Evolutionary conservation across 2,797 vertebrate genomes (phyloP).

Genomic region (Labeo calbasu): DNA sequence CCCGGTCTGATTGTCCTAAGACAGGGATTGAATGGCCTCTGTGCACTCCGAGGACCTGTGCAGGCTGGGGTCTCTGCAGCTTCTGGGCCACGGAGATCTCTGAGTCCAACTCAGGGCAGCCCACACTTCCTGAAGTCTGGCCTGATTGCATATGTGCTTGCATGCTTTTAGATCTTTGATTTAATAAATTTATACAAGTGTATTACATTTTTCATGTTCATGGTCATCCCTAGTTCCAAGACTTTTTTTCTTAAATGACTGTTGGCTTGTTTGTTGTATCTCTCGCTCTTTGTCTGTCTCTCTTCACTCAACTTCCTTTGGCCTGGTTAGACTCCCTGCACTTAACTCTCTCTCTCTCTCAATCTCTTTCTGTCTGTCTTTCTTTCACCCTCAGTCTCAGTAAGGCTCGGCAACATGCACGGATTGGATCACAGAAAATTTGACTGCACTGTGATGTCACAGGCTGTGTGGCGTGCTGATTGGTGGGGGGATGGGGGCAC

Average conservation of each 20-base stretch:
- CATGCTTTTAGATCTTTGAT: background rate
- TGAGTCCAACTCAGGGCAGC: conserved; percentile 6
- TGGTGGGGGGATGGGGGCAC: conserved; percentile 65
- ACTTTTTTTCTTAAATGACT: background rate
- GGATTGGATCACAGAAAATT: conserved; percentile 78
- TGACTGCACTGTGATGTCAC: conserved; percentile 80
- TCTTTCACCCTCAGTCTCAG: conserved; percentile 55
- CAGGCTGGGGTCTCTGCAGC: conserved; percentile 20
- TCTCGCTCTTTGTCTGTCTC: conserved; percentile 37
- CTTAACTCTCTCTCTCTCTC: conserved; percentile 40
- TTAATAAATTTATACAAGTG: background rate
- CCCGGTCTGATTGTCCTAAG: conserved; percentile 55
- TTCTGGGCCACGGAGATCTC: conserved; percentile 23
- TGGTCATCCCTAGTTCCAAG: background rate
- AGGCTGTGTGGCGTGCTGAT: conserved; percentile 62
- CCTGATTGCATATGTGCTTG: background rate
- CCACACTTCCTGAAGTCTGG: conserved; percentile 8
- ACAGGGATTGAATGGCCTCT: conserved; percentile 47
- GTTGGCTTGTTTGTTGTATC: conserved; percentile 16
- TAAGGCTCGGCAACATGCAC: conserved; percentile 73
- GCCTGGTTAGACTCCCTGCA: conserved; percentile 58
- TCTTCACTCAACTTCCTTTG: conserved; percentile 25
- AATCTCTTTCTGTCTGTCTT: conserved; percentile 53
- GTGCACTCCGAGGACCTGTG: conserved; percentile 44
- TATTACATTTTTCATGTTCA: background rate